Evolutionary conservation across 2,888 invertebrate genomes (phyloP), one percentile per base, ranked within the genome.

Genomic region (Diplazon laetatorius): DNA sequence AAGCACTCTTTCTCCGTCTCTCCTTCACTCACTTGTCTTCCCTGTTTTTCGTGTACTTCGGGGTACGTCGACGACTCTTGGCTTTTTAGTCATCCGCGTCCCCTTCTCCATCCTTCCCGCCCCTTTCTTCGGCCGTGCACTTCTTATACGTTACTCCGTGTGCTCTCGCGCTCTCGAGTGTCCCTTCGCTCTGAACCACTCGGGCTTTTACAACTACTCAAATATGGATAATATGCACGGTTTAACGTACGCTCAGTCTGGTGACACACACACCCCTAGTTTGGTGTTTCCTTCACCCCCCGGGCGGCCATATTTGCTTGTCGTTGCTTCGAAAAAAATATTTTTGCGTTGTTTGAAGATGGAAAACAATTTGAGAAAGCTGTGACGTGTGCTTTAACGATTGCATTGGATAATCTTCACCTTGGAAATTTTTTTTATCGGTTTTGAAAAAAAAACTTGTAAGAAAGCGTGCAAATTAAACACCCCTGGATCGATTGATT

Each of bases 141-240:
- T 62, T 46, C 44, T 63, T 50, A 55, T 52, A 25, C n/a, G n/a
- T n/a, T 55, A 63, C 44, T 35, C 60, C 14, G 18, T 39, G 22
- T 50, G 30, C 72, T 59, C 35, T 72, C n/a, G n/a, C n/a, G n/a
- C 77, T 69, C 63, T 63, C 20, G 65, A 66, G 59, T 12, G 65
- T 10, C 37, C 48, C 59, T 18, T 55, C 30, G 55, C 59, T 65
- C 37, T 60, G 16, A 57, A 55, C 63, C 22, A 57, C 44, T 35
- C 57, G 68, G 66, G 76, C 76, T 76, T 77, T 77, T 77, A 66
- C 77, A 74, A 80, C 80, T 80, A 71, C 77, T 80, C 62, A 80
- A 80, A 77, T 74, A 77, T 80, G 70, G 72, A 80, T 79, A 72
- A 76, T 69, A 65, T 59, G 68, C 46, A 59, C 66, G 62, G 71